These are phyloP conservation scores for Euzophera pinguis DNA, from an alignment of 2,888 invertebrate species.

Conservation along the genomic window DNA sequence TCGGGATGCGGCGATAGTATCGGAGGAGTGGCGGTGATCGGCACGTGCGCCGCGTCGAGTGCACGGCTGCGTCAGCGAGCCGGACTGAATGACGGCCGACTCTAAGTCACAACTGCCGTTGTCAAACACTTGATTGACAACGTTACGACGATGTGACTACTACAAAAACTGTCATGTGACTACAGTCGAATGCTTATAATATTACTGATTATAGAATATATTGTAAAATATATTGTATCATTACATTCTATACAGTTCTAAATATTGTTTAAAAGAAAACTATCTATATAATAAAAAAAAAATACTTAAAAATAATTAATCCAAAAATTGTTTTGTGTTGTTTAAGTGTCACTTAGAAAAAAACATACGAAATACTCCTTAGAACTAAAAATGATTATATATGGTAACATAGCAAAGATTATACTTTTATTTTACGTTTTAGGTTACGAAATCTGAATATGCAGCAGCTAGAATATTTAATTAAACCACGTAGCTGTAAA, in stretches of 20 bases:
- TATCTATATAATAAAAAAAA: no score
- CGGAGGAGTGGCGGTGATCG: conserved; percentile 64
- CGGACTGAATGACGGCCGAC: conserved; percentile 33
- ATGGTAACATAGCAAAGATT: no score
- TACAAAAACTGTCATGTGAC: conserved; percentile 26
- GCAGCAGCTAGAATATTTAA: not conserved
- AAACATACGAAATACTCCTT: no score
- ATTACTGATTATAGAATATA: no score
- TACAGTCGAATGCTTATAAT: not conserved
- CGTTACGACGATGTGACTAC: conserved; percentile 42
- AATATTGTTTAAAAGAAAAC: no score
- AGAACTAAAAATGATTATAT: no score
- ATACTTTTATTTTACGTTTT: no score
- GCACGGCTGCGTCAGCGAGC: conserved; percentile 55
- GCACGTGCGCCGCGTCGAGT: conserved; percentile 69
- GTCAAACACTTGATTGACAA: conserved; percentile 64
- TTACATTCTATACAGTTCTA: no score
- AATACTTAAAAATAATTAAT: no score
- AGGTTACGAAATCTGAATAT: not conserved
- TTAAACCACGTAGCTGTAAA: conserved; percentile 27
- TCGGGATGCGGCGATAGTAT: conserved; percentile 50
- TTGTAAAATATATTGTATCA: no score
- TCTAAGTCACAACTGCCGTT: conserved; percentile 55
- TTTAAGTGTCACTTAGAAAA: no score
- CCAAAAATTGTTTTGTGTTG: no score